Evolutionary conservation across 2,113 vertebrate genomes (phyloP), one percentile per base, ranked within the genome.

Genomic region (Tachycineta bicolor): DNA sequence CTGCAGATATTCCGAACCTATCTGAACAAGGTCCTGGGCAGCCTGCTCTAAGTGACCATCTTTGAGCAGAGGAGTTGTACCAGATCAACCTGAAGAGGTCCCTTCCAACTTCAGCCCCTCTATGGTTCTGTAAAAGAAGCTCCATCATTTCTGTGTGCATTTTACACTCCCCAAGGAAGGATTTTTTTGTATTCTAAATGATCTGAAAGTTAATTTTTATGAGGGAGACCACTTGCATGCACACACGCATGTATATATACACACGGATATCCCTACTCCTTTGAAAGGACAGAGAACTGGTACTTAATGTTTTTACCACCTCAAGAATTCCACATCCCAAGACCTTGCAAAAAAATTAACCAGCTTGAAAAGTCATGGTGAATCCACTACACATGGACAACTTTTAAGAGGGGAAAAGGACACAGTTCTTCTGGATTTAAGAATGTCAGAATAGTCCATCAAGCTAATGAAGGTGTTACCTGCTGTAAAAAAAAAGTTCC

Each of bases 361-460:
- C 33, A 63, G 15, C 43, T 74, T 89, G 52, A 95, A 87, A 93
- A 94, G 83, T 75, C 74, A 64, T 13, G 5, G 64, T 52, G 47
- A 94, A 50, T 44, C 77, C 82, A 52, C 28, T 49, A 41, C 15
- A 46, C 6, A 84, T 7, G 26, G 87, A 63, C 14, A 41, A 28
- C 5, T 90, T 93, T 71, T 84, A 56, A 92, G n/a, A 89, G 69
- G 37, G 52, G 24, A 82, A 94, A 96, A 90, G 85, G 93, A 90
- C 82, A 76, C 16, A 49, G 58, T 41, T 68, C 60, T 68, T 81
- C 56, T n/a, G 37, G 31, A 95, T 34, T 73, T 90, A 83, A 90
- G 88, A 96, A 94, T 84, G 92, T 84, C 94, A 92, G 80, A 93
- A 79, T 6, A 90, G 56, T 93, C 88, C 43, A 78, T 87, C 90